phyloP scores from a whole-genome alignment of 2,888 invertebrate genomes.

The Frankliniella intonsa region DNA sequence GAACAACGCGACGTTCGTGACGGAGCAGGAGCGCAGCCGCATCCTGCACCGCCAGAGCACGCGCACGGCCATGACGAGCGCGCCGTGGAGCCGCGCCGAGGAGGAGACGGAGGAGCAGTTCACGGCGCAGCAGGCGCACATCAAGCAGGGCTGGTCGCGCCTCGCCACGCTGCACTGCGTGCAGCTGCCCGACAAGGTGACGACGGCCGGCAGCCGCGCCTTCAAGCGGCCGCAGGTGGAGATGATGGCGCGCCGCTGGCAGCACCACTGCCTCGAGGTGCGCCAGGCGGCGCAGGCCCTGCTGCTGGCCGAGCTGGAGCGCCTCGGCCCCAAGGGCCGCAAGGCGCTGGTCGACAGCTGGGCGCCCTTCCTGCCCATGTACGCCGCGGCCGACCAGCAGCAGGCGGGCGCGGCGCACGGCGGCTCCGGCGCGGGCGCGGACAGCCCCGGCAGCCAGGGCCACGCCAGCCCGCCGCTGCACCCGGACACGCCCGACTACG shows the following conservation, averaged over 20 bases:
- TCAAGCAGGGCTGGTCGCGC: slow-evolving; percentile 96
- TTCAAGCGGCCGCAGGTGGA: slow-evolving; percentile 96
- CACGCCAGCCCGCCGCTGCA: slow-evolving; percentile 40
- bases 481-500: slow-evolving; percentile 62
- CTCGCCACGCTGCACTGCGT: slow-evolving; percentile 95
- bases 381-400: slow-evolving; percentile 64
- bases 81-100: slow-evolving; percentile 45
- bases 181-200: slow-evolving; percentile 86
- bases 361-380: slow-evolving; percentile 90
- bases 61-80: slow-evolving; percentile 2
- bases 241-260: slow-evolving; percentile 96
- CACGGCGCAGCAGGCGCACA: slow-evolving; percentile 83
- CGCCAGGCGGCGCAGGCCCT: slow-evolving; percentile 95
- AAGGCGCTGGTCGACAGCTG: slow-evolving; percentile 91
- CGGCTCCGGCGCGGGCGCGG: slow-evolving; percentile 47
- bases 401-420: slow-evolving; percentile 29
- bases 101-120: slow-evolving; percentile 65
- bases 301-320: slow-evolving; percentile 83
- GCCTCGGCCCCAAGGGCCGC: slow-evolving; percentile 85
- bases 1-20: slow-evolving; percentile 90
- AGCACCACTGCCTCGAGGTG: slow-evolving; percentile 93
- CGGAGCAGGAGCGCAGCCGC: slow-evolving; percentile 76
- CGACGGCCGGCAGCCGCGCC: slow-evolving; percentile 60
- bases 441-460: slow-evolving; percentile 46
- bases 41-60: slow-evolving; percentile 59